Conservation (phyloP, 2,113 vertebrate genomes). For the Nibea coibor region DNA sequence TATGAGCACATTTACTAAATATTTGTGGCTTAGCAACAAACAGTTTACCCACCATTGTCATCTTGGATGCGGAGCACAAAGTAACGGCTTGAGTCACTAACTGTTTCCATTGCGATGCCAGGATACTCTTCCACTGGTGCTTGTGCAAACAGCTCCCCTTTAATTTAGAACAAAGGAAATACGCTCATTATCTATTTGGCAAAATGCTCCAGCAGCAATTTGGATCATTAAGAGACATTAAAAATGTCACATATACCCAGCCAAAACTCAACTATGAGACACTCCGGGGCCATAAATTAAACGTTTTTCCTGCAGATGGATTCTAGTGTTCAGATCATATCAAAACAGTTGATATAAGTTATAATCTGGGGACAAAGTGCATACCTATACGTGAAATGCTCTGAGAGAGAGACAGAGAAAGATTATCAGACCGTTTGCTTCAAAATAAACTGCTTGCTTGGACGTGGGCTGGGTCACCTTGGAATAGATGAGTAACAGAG, state of each 20-base stretch:
- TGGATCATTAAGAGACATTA: constrained; percentile 5
- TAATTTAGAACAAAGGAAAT: constrained; percentile 24
- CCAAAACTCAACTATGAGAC: constrained; percentile 4
- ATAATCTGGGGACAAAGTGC: not conserved
- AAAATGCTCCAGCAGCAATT: not conserved
- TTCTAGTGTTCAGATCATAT: not conserved
- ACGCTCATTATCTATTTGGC: not conserved
- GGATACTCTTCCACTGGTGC: constrained; percentile 93
- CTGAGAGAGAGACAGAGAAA: not conserved
- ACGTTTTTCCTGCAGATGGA: not conserved
- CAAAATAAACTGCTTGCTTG: constrained; percentile 32
- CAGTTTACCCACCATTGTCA: constrained; percentile 87
- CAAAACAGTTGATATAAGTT: not conserved
- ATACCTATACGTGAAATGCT: not conserved
- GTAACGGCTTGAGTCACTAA: constrained; percentile 95
- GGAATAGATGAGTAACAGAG: constrained; percentile 69
- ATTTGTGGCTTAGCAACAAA: constrained; percentile 34
- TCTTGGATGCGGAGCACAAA: constrained; percentile 96
- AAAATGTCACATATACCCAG: not conserved
- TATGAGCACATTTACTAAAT: constrained; percentile 23
- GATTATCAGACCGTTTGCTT: constrained; percentile 18
- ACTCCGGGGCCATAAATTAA: not conserved
- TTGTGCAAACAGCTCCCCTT: constrained; percentile 95
- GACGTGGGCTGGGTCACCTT: constrained; percentile 63
- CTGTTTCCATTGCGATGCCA: constrained; percentile 92